These are phyloP conservation scores for Ptycholaimellus sp. DNA, from an alignment of 2,888 invertebrate species.

Conservation along the genomic window DNA sequence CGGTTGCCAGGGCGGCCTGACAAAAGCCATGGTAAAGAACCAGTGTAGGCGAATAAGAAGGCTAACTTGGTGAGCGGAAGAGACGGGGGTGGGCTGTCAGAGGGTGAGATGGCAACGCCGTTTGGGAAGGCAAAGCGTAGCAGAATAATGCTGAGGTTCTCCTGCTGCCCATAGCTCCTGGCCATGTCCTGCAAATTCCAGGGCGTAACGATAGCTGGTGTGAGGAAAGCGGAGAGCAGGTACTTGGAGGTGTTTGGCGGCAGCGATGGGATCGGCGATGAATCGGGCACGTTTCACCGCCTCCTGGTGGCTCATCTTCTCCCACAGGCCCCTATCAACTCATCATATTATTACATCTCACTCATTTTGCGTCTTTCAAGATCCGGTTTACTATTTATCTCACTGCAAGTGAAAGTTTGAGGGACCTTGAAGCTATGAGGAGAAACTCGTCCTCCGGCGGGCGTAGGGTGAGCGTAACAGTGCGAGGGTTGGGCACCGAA, in stretches of 20 bases:
- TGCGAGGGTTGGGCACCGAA: conserved; percentile 27
- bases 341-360: too few relatives aligned
- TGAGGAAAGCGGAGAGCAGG: background rate
- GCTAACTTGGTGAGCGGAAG: too few relatives aligned
- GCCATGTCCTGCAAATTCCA: conserved; percentile 52
- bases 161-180: conserved; percentile 65
- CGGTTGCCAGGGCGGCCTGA: too few relatives aligned
- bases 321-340: conserved; percentile 49
- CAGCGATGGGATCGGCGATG: conserved; percentile 51
- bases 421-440: conserved; percentile 28
- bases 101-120: too few relatives aligned
- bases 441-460: conserved; percentile 26
- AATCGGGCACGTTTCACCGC: conserved; percentile 50
- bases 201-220: too few relatives aligned
- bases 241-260: conserved; percentile 43
- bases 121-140: conserved; percentile 38
- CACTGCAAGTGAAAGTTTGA: too few relatives aligned
- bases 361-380: too few relatives aligned
- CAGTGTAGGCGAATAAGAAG: too few relatives aligned
- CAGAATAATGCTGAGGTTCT: conserved; percentile 61
- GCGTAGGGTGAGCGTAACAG: conserved; percentile 15
- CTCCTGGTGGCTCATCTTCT: conserved; percentile 52
- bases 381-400: too few relatives aligned
- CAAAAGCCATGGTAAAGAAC: too few relatives aligned
- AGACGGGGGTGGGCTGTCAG: too few relatives aligned